phyloP scores from a whole-genome alignment of 1,140 invertebrate genomes.

The Aphelinus atriplicis region DNA sequence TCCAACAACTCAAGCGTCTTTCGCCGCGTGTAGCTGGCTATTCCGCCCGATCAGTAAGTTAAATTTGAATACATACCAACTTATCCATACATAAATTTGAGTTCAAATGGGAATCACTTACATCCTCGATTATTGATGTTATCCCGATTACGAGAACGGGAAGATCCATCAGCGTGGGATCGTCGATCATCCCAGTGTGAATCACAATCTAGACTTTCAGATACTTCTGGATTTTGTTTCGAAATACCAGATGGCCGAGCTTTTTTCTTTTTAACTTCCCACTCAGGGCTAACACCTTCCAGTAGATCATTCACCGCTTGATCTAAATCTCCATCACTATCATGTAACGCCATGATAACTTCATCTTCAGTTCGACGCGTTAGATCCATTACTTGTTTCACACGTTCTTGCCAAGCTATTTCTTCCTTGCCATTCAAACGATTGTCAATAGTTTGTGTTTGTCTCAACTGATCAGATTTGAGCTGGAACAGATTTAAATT shows the following conservation, averaged over 20 bases:
- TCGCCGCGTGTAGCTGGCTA: too few relatives aligned
- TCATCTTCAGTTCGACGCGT: constrained; percentile 84
- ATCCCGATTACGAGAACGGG: constrained; percentile 64
- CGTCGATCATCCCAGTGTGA: constrained; percentile 67
- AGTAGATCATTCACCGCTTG: constrained; percentile 80
- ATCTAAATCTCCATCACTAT: constrained; percentile 81
- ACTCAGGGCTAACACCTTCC: constrained; percentile 71
- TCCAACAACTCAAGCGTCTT: too few relatives aligned
- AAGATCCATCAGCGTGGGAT: constrained; percentile 61
- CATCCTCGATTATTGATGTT: constrained; percentile 66
- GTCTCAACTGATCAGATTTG: constrained; percentile 65
- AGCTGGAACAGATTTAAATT: constrained; percentile 33
- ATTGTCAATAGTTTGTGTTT: constrained; percentile 77
- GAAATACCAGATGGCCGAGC: constrained; percentile 70
- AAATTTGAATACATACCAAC: too few relatives aligned
- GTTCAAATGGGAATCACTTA: constrained; percentile 47
- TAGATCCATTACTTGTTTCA: constrained; percentile 83
- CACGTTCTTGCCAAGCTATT: constrained; percentile 75
- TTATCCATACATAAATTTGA: too few relatives aligned
- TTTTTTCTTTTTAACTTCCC: constrained; percentile 86
- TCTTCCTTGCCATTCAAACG: constrained; percentile 71
- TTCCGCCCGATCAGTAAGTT: too few relatives aligned
- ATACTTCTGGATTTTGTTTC: constrained; percentile 59
- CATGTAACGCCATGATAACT: constrained; percentile 83
- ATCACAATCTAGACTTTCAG: constrained; percentile 54